Percentiles rank a stretch among this genome's conserved stretches.
Conservation (phyloP, 2,888 invertebrate genomes). For the Epistrophella euchroma region DNA sequence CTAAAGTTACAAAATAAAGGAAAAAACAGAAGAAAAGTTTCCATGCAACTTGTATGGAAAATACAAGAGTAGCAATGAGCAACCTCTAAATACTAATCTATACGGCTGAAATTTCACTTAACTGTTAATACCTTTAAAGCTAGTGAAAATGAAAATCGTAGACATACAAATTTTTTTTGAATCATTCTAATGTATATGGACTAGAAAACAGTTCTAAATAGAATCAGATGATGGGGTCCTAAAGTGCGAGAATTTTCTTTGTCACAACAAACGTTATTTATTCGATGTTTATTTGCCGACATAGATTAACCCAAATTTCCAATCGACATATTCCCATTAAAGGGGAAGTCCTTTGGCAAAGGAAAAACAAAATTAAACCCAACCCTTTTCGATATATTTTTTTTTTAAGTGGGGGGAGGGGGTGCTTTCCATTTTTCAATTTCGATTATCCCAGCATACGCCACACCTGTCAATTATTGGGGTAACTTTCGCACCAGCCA, state of each 20-base stretch:
- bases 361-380: slow-evolving; percentile 1
- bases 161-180: no score
- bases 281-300: slow-evolving; percentile 36
- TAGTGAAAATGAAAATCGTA: no score
- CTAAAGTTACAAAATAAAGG: no score
- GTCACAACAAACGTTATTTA: neutral
- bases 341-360: slow-evolving; percentile 14
- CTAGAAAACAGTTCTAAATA: neutral
- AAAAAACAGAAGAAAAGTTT: no score
- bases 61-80: no score
- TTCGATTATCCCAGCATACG: slow-evolving; percentile 73
- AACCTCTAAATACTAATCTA: no score
- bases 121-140: no score
- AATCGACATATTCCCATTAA: slow-evolving; percentile 52
- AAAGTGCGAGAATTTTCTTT: slow-evolving; percentile 1
- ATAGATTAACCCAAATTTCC: slow-evolving; percentile 54
- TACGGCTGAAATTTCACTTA: no score
- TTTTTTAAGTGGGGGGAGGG: slow-evolving; percentile 18
- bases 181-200: no score
- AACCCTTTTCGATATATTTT: slow-evolving; percentile 17
- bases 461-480: slow-evolving; percentile 75
- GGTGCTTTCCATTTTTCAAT: slow-evolving; percentile 69
- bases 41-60: no score
- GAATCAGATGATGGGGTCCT: neutral
- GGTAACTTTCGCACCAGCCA: slow-evolving; percentile 56